Percentiles rank a stretch among this genome's conserved stretches.
Evolutionary conservation across 2,797 vertebrate species (phyloP).

Genomic region (Falco peregrinus): DNA sequence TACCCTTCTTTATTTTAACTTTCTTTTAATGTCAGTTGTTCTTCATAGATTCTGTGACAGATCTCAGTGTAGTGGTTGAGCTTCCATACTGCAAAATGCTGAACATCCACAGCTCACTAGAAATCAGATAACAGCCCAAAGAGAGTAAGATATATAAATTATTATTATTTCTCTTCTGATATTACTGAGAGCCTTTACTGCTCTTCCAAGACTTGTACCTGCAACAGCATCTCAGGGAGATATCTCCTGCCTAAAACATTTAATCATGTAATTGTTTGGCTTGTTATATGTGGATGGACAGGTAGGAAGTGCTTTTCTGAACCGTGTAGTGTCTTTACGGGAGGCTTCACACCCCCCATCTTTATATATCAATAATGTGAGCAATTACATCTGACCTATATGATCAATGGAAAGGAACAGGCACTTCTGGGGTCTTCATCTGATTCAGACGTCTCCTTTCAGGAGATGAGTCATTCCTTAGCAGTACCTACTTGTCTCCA

Average conservation of each 20-base stretch:
- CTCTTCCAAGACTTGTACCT: not conserved
- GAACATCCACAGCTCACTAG: not conserved
- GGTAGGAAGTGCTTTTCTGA: not conserved
- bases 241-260: not conserved
- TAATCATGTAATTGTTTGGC: not conserved
- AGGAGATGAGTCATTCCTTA: not conserved
- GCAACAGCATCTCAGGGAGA: not conserved
- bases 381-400: not conserved
- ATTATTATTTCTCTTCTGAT: not conserved
- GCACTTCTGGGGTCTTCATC: not conserved
- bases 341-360: not conserved
- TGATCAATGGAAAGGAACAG: not conserved
- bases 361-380: not conserved
- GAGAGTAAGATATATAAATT: not conserved
- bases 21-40: not conserved
- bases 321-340: not conserved
- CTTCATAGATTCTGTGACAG: not conserved
- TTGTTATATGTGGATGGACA: not conserved
- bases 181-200: not conserved
- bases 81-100: not conserved
- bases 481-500: not conserved
- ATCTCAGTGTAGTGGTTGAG: not conserved
- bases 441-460: not conserved
- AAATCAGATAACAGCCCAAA: not conserved
- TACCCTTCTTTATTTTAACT: not conserved